These are phyloP conservation scores for Glaucidium brasilianum DNA, from an alignment of 2,113 vertebrate genomes.

Conservation along the genomic window DNA sequence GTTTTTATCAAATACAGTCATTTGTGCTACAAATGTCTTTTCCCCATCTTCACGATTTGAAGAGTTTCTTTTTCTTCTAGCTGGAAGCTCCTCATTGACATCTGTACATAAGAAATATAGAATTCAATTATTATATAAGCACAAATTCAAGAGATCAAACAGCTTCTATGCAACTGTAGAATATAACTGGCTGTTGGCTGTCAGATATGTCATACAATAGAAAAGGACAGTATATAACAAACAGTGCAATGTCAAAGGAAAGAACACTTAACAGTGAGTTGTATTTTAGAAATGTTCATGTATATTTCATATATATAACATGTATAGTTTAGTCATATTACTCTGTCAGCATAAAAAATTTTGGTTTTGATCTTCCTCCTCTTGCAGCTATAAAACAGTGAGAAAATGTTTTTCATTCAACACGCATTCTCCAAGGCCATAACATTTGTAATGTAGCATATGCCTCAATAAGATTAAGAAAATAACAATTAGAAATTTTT, in stretches of 20 bases:
- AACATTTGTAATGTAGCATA: not conserved
- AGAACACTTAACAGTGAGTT: not conserved
- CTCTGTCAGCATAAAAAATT: not conserved
- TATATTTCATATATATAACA: not conserved
- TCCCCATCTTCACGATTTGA: slow-evolving; percentile 91
- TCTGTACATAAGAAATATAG: slow-evolving; percentile 73
- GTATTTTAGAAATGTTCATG: not conserved
- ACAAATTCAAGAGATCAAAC: not conserved
- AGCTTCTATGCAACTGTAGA: not conserved
- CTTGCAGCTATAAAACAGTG: not conserved
- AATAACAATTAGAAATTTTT: not conserved
- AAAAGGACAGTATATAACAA: not conserved
- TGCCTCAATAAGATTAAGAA: not conserved
- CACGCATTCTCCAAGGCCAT: not conserved
- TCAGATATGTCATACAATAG: not conserved
- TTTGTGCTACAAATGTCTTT: slow-evolving; percentile 92
- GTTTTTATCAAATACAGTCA: slow-evolving; percentile 99
- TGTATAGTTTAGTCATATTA: not conserved
- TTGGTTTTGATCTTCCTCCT: not conserved
- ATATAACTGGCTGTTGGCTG: not conserved
- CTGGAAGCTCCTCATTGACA: slow-evolving; percentile 89
- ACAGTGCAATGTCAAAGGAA: not conserved
- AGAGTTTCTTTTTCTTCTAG: slow-evolving; percentile 87
- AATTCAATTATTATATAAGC: not conserved
- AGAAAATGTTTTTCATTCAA: not conserved